Evolutionary conservation across 2,888 invertebrate genomes (phyloP), one percentile per base, ranked within the genome.

Genomic region (Cosmia pyralina): DNA sequence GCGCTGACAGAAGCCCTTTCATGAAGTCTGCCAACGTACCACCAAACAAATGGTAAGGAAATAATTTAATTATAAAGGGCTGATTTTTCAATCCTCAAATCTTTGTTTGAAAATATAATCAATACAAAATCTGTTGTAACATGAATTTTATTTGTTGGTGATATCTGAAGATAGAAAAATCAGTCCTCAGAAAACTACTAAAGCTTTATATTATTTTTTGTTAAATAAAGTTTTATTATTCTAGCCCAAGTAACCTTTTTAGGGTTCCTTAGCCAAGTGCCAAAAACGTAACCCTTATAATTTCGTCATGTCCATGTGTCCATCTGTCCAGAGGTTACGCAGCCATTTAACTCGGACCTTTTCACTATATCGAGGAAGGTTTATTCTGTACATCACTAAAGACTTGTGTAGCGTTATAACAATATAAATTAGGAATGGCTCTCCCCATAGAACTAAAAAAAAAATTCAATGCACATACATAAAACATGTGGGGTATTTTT

Each of bases 11-110:
- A 50, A 97, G 97, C 85, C 96, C 98, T 67, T 98, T 98, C 87
- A 98, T 98, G 84, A 86, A 86, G 11, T 81, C 86, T 81, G 97
- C 97, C 65, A 98, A 98, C 94, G 98, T 98, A 41, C 97, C 97
- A 69, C 98, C 98, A 19, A 97, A 97, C 85, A 97, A 98, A 96
- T 98, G 98, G 98, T 98, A 96, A 94, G 87, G 48, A 72, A 38
- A 65, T 65, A 10, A 15, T 65, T 22, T 22, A 13, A 57, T 22
- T 13, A 41, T 22, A 4, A 5, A 59, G 22, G 4, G 13, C n/a
- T 17, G 17, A n/a, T 46, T n/a, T 46, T 64, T 65, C n/a, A 11
- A 64, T 63, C 15, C 0, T 34, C 2, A 28, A 44, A n/a, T 11
- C 15, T 67, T 28, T 4, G 8, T 28, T 60, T 10, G 10, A 15